Evolutionary conservation across 1,140 invertebrate species (phyloP).

Genomic region (Drosophila kikkawai): DNA sequence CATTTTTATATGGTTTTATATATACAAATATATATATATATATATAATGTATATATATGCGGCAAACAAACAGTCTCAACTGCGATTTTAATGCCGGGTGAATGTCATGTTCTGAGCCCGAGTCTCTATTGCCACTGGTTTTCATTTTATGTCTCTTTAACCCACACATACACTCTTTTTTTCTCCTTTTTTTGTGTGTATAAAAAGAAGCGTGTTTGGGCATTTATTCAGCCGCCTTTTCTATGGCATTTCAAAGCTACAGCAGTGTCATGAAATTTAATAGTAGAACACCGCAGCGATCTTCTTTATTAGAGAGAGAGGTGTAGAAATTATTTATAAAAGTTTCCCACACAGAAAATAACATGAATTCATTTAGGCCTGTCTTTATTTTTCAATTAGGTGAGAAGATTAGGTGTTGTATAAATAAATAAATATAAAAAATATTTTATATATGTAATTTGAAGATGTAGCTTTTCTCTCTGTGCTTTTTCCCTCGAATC

Average conservation of each 20-base stretch:
- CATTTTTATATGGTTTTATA: slow-evolving; percentile 63
- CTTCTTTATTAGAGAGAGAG: background rate
- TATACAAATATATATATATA: background rate
- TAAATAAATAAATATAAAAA: too few species aligned
- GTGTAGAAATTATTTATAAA: background rate
- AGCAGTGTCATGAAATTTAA: slow-evolving; percentile 69
- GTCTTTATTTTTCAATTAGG: background rate
- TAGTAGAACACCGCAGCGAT: slow-evolving; percentile 56
- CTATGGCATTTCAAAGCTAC: slow-evolving; percentile 33
- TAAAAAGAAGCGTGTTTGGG: slow-evolving; percentile 54
- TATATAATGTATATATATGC: slow-evolving; percentile 8
- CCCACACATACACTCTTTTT: slow-evolving; percentile 32
- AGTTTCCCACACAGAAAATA: slow-evolving; percentile 18
- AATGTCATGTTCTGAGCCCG: slow-evolving; percentile 72
- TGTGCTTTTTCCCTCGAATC: slow-evolving; percentile 1
- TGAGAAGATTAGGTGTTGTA: too few species aligned
- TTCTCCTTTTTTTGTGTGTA: background rate
- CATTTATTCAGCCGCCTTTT: slow-evolving; percentile 44
- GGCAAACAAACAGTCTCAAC: slow-evolving; percentile 30
- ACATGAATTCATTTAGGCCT: too few species aligned
- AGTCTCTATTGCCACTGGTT: slow-evolving; percentile 62
- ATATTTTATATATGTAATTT: too few species aligned
- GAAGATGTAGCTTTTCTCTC: background rate
- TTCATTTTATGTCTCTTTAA: slow-evolving; percentile 68
- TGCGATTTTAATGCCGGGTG: slow-evolving; percentile 76